Conservation (phyloP, 64 coral and sea anemone genomes). For the Astreopora myriophthalma region DNA sequence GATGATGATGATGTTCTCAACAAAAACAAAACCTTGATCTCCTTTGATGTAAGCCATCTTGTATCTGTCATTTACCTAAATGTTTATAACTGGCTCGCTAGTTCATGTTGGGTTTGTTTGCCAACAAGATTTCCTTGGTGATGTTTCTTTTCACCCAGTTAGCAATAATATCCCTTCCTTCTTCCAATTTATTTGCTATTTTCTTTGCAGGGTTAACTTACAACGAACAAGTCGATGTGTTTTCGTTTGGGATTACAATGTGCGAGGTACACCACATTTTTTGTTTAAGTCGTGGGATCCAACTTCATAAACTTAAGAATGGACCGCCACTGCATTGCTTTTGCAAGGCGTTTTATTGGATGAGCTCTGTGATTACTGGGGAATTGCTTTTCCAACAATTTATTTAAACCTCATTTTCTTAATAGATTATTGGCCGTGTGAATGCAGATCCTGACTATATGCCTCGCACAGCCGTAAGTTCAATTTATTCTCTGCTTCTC, state of each 20-base stretch:
- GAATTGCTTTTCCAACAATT: neutral
- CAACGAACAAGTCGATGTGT: conserved; percentile 92
- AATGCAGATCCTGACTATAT: conserved; percentile 73
- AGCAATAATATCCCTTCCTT: neutral
- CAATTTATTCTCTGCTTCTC: neutral
- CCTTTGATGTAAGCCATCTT: no score
- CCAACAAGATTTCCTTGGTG: neutral
- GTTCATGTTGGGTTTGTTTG: no score
- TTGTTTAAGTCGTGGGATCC: neutral
- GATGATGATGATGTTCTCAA: no score
- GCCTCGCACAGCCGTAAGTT: conserved; percentile 56
- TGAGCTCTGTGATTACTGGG: no score
- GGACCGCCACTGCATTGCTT: no score
- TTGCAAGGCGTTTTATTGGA: no score
- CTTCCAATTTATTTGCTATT: neutral
- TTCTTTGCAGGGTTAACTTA: conserved; percentile 75
- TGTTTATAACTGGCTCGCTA: no score
- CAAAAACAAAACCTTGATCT: no score
- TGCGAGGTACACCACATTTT: conserved; percentile 73
- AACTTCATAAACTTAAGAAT: neutral
- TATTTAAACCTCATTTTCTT: neutral
- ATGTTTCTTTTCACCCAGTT: neutral
- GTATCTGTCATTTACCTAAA: no score
- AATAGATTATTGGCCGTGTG: conserved; percentile 76
- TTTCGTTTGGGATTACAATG: conserved; percentile 90